Conservation (phyloP, 1,140 invertebrate species). For the Solenopsis invicta region DNA sequence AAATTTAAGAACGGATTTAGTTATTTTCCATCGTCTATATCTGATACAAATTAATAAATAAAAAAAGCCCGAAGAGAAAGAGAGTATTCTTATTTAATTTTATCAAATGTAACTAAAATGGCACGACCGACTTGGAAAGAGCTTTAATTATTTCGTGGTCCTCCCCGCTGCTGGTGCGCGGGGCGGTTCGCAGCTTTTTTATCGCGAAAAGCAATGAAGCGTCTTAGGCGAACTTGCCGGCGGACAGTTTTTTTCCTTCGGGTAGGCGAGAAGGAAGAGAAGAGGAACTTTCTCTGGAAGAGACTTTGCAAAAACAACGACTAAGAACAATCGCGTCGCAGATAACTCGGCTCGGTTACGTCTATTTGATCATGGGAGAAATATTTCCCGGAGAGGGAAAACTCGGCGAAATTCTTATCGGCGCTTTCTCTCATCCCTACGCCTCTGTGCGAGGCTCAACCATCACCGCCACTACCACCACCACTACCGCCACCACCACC, state of each 20-base stretch:
- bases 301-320: slow-evolving; percentile 18
- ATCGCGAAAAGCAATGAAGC: not conserved
- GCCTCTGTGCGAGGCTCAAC: slow-evolving; percentile 64
- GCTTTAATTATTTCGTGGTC: slow-evolving; percentile 32
- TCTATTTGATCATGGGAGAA: slow-evolving; percentile 27
- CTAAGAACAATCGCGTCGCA: not conserved
- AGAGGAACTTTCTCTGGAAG: not conserved
- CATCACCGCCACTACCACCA: slow-evolving; percentile 51
- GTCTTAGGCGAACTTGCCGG: slow-evolving; percentile 19
- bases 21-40: not conserved
- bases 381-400: slow-evolving; percentile 23
- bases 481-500: not conserved
- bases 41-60: not conserved
- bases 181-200: not conserved
- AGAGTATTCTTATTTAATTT: slow-evolving; percentile 11
- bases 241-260: not conserved
- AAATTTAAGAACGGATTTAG: not conserved
- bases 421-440: slow-evolving; percentile 62
- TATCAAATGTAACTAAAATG: not conserved
- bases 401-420: slow-evolving; percentile 62
- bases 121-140: slow-evolving; percentile 24
- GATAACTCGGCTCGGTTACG: not conserved
- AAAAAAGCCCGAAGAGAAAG: not conserved
- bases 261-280: not conserved
- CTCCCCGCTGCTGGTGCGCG: not conserved